Base-by-base conservation (phyloP, 2,888 invertebrate genomes). In the Electrophaes corylata region DNA sequence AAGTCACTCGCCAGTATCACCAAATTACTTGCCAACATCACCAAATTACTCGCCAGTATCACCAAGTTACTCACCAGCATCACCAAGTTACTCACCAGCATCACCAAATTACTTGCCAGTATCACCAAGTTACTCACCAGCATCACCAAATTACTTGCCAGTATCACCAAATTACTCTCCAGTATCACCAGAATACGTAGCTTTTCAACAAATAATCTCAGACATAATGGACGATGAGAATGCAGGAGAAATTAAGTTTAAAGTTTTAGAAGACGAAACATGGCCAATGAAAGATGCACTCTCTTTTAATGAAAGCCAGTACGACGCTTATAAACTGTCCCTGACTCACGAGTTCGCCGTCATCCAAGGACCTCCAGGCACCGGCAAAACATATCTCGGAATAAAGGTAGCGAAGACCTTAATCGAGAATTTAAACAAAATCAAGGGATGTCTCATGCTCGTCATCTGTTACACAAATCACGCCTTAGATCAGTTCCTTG, bases 331-430 rank as follows among this genome's bases (percentile, higher is more conserved):
- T 69, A 87, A 92, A 65, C 85, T 93, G 12, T 95, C 96, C 0
- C 78, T 97, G 4, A 94, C 93, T 0, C 92, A 93, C 60, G 95
- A 96, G 75, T 93, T 97, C 66, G 93, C 93, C 0, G 91, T 96
- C 1, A 95, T 97, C 65, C 97, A 97, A 84, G 97, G 97, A 0
- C 97, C 97, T 1, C 97, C 97, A 0, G 97, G 97, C 3, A 97
- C 97, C 0, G 97, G 97, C 0, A 97, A 97, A 88, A 96, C 97
- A 0, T 95, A 92, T 76, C 80, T 97, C 8, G 96, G 96, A 0
- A 87, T 96, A 3, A 94, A 95, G 84, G 93, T 97, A 14, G 94
- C 95, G 0, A 84, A 93, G 66, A 91, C 93, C 0, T 77, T 97
- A n/a, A 73, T 96, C 5, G 72, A 92, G 50, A 96, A 95, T 75